phyloP scores from a whole-genome alignment of 2,888 invertebrate species.

The Lepidonotus clava region DNA sequence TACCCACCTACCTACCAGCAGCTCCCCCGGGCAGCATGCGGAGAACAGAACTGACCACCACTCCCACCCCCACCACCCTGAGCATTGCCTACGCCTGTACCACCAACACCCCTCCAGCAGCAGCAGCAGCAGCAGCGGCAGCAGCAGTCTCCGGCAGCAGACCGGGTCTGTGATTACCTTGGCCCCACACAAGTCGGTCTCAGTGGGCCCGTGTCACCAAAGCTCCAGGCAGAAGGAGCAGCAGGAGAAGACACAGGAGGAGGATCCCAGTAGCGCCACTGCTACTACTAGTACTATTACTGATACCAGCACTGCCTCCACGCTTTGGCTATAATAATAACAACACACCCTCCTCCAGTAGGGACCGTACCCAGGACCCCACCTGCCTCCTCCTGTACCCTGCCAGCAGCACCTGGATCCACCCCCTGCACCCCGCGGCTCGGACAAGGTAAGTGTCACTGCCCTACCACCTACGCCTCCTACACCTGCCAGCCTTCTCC shows the following conservation, averaged over 20 bases:
- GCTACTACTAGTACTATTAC: not conserved
- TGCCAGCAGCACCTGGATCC: too few species aligned
- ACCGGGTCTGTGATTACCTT: slow-evolving; percentile 10
- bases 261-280: not conserved
- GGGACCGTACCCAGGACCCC: not conserved
- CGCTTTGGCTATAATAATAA: not conserved
- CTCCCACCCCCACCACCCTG: not conserved
- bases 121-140: not conserved
- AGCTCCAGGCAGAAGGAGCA: not conserved
- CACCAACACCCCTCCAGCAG: not conserved
- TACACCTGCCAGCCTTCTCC: not conserved
- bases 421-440: too few species aligned
- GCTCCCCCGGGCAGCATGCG: not conserved
- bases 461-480: not conserved
- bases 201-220: not conserved
- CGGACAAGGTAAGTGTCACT: too few species aligned
- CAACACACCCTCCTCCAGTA: not conserved
- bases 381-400: slow-evolving; percentile 1
- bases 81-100: not conserved
- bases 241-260: not conserved
- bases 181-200: not conserved
- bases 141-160: not conserved
- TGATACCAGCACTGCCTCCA: not conserved
- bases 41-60: not conserved
- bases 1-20: not conserved